These are phyloP conservation scores for Eueremaeus valkanovi DNA, from an alignment of 2,888 invertebrate species.

Conservation along the genomic window DNA sequence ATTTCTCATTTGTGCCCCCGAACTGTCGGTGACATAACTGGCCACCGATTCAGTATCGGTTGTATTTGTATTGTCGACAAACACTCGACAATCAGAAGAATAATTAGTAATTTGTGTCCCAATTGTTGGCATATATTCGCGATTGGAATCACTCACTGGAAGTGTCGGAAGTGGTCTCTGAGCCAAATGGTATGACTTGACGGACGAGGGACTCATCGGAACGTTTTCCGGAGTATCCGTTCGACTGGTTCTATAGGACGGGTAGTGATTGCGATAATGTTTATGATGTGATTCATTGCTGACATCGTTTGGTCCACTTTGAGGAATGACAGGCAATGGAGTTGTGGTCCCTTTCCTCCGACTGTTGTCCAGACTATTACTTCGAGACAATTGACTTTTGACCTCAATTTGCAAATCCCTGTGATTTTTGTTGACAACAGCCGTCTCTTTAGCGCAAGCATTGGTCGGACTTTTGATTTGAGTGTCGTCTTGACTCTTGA, in stretches of 20 bases:
- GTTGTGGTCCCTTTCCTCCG: constrained; percentile 19
- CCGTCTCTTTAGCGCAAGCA: neutral
- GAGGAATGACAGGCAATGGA: neutral
- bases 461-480: neutral
- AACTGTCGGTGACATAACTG: neutral
- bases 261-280: constrained; percentile 29
- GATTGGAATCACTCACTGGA: constrained; percentile 10
- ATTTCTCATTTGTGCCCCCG: neutral
- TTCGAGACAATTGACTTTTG: neutral
- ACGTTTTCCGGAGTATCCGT: neutral
- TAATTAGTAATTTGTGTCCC: neutral
- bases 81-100: no score
- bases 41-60: neutral
- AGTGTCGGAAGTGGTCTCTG: constrained; percentile 34
- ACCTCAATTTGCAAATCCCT: neutral
- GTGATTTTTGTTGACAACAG: neutral
- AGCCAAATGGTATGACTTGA: constrained; percentile 1
- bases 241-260: neutral
- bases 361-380: constrained; percentile 38
- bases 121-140: neutral
- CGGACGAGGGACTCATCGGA: neutral
- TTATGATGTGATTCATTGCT: constrained; percentile 18
- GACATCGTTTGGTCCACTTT: neutral
- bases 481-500: constrained; percentile 50
- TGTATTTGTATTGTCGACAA: neutral